Evolutionary conservation across 2,888 invertebrate genomes (phyloP), one percentile per base, ranked within the genome.

Genomic region (Polydesmus complanatus): DNA sequence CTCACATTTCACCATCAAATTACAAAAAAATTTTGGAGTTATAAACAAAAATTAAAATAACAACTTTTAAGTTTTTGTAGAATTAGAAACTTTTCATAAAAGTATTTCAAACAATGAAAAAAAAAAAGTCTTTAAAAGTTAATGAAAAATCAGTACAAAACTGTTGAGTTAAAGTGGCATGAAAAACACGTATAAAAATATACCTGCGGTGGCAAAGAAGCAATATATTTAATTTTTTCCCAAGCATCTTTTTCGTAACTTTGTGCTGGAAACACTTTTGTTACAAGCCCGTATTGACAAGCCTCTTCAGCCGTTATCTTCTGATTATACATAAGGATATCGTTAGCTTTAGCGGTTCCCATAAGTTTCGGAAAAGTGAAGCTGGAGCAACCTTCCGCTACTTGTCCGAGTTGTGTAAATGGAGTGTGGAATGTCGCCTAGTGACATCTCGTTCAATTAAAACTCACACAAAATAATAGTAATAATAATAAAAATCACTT

Each of bases 381-480:
- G 22, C 89, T 83, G 2, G 94, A 91, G 70, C 91, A 89, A 8
- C 86, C 94, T 78, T 97, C 96, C 19, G 93, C 85, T 47, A 85
- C 82, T 66, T 95, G 78, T 1, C 93, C 94, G 61, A 95, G 73
- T 66, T 80, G 79, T 21, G 85, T 81, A 73, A 97, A 97, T 5
- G 96, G 96, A 18, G 92, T 88, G 62, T 82, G 78, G 74, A 96
- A 93, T 64, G 85, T 86, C 1, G 94, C 88, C 88, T 90, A 67
- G 21, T 63, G 8, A 53, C 22, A n/a, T 47, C n/a, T 47, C n/a
- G 48, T 14, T 47, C 48, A 11, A 47, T 47, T 47, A 47, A 47
- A 14, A 47, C n/a, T n/a, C n/a, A n/a, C n/a, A n/a, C 14, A 51
- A 51, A 51, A 51, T 51, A 19, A 51, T 19, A 51, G 51, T 19